These are phyloP conservation scores for Limnephilus rhombicus DNA, from an alignment of 2,888 invertebrate genomes.

Conservation along the genomic window DNA sequence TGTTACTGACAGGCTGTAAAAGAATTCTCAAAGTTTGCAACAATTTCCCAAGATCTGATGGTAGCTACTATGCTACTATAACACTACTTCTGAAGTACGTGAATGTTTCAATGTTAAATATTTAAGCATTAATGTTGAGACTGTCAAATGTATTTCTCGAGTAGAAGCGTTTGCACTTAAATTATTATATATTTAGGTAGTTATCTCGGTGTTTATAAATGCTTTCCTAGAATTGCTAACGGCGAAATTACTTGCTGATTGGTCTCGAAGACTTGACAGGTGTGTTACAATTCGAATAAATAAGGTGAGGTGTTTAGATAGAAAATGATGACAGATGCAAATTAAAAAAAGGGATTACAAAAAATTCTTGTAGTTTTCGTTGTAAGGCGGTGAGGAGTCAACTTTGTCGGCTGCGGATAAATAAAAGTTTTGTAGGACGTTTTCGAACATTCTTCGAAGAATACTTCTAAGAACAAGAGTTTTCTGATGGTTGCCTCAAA, in stretches of 20 bases:
- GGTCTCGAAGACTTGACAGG: background rate
- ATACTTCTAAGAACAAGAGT: background rate
- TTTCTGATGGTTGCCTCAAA: background rate
- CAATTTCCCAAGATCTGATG: conserved; percentile 2
- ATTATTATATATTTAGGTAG: background rate
- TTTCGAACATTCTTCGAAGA: background rate
- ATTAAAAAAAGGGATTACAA: background rate
- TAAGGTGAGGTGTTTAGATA: background rate
- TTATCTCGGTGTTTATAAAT: background rate
- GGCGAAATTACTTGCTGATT: background rate
- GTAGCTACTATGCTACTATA: background rate
- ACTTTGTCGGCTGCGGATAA: background rate
- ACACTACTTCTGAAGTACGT: background rate
- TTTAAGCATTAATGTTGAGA: background rate
- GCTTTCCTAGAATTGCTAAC: background rate
- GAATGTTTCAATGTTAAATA: conserved; percentile 8
- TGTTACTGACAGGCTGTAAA: conserved; percentile 23
- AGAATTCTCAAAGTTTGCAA: conserved; percentile 1
- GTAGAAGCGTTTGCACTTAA: conserved; percentile 10
- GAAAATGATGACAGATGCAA: background rate
- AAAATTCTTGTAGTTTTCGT: background rate
- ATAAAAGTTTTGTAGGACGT: background rate
- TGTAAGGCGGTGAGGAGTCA: background rate
- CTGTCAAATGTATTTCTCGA: background rate
- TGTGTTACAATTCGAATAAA: too few relatives aligned